Conservation (phyloP, 2,888 invertebrate genomes). For the Drosophila putrida region DNA sequence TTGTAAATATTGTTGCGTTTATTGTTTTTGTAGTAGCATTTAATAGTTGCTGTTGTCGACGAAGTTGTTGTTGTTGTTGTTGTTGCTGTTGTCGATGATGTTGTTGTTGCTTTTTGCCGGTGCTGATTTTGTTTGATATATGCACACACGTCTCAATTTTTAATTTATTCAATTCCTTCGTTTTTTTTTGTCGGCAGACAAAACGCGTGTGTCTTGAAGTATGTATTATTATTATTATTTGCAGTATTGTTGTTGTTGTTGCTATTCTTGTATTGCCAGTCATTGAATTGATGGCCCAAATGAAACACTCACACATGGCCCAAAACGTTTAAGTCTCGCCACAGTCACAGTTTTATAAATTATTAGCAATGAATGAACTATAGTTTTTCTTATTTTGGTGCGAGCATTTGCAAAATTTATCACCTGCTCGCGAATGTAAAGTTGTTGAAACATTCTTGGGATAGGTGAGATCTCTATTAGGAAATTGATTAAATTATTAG, state of each 20-base stretch:
- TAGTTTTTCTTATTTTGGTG: slow-evolving; percentile 19
- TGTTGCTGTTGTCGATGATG: slow-evolving; percentile 22
- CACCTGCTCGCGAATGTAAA: slow-evolving; percentile 32
- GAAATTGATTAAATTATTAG: slow-evolving; percentile 6
- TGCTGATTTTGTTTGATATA: slow-evolving; percentile 64
- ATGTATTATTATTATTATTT: slow-evolving; percentile 58
- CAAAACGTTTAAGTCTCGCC: slow-evolving; percentile 51
- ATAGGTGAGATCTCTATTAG: slow-evolving; percentile 30
- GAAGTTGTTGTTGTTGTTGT: slow-evolving; percentile 22
- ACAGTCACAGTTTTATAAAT: slow-evolving; percentile 40
- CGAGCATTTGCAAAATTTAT: slow-evolving; percentile 33
- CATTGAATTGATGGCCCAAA: slow-evolving; percentile 54
- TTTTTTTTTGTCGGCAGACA: slow-evolving; percentile 40
- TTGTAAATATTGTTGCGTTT: slow-evolving; percentile 37
- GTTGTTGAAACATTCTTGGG: slow-evolving; percentile 17
- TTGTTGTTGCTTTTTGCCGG: slow-evolving; percentile 45
- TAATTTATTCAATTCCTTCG: slow-evolving; percentile 74
- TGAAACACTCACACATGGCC: slow-evolving; percentile 41
- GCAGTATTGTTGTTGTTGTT: slow-evolving; percentile 28
- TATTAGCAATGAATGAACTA: slow-evolving; percentile 44
- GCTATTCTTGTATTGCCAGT: slow-evolving; percentile 25
- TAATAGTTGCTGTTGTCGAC: slow-evolving; percentile 20
- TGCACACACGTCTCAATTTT: slow-evolving; percentile 66
- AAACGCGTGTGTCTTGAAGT: slow-evolving; percentile 58
- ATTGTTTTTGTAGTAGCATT: slow-evolving; percentile 26